These are phyloP conservation scores for Ophiothrix spiculata DNA, from an alignment of 35 echinoderm and acorn worm genomes.

Conservation along the genomic window DNA sequence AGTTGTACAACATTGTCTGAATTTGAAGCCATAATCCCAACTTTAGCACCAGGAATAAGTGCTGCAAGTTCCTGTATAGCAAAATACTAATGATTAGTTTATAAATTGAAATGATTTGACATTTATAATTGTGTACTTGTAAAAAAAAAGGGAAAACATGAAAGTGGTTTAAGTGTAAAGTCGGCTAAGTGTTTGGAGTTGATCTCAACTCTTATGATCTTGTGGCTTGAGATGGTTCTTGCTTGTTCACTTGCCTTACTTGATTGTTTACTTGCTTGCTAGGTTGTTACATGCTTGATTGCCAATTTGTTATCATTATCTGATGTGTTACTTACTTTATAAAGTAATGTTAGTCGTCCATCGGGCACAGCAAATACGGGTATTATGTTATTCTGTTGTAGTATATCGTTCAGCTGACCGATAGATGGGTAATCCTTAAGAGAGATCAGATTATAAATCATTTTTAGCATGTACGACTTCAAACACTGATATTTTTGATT, in stretches of 20 bases:
- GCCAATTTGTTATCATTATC: too few relatives aligned
- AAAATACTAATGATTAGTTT: too few relatives aligned
- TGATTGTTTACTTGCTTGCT: too few relatives aligned
- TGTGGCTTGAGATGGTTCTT: too few relatives aligned
- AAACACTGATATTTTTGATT: background rate
- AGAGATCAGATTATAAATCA: background rate
- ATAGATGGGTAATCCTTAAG: conserved; percentile 92
- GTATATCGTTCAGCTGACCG: conserved; percentile 72
- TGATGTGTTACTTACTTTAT: conserved; percentile 59
- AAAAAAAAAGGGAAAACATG: too few relatives aligned
- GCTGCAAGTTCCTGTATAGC: background rate
- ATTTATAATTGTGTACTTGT: too few relatives aligned
- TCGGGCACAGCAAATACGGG: conserved; percentile 87
- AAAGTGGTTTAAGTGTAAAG: too few relatives aligned
- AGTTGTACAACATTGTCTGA: background rate
- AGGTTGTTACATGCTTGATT: too few relatives aligned
- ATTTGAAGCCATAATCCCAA: background rate
- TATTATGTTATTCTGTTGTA: conserved; percentile 85
- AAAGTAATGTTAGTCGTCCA: conserved; percentile 20
- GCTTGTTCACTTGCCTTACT: too few relatives aligned
- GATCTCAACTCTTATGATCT: too few relatives aligned
- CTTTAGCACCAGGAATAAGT: background rate
- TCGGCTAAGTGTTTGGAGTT: too few relatives aligned
- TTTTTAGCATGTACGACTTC: background rate
- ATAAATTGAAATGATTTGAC: too few relatives aligned